phyloP scores from a whole-genome alignment of 1,140 invertebrate species.

The Micrasema minimum region DNA sequence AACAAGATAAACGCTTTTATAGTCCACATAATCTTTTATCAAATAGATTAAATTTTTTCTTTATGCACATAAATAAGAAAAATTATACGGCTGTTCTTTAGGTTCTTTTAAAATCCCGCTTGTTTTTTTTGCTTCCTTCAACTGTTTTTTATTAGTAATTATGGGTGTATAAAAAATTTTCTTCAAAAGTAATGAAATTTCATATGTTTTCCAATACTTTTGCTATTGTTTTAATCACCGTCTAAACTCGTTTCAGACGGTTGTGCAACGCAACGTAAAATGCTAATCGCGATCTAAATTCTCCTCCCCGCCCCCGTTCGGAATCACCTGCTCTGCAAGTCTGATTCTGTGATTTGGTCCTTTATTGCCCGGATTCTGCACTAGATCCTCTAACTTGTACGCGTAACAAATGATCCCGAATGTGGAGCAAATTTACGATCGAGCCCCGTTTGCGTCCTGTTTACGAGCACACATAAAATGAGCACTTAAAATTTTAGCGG shows the following conservation, averaged over 20 bases:
- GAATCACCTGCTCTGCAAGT: constrained; percentile 48
- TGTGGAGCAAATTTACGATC: constrained; percentile 25
- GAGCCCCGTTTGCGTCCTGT: constrained; percentile 15
- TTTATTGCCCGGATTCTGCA: constrained; percentile 34
- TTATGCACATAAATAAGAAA: too few species aligned
- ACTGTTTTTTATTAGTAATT: too few species aligned
- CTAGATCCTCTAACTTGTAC: not conserved
- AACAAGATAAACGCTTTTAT: too few species aligned
- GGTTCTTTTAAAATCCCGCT: too few species aligned
- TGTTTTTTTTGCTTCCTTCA: too few species aligned
- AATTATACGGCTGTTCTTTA: too few species aligned
- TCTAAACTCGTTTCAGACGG: not conserved
- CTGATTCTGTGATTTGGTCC: constrained; percentile 36
- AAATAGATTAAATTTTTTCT: too few species aligned
- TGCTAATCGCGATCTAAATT: constrained; percentile 36
- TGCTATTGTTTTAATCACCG: too few species aligned
- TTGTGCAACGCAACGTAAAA: constrained; percentile 24
- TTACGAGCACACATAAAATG: constrained; percentile 26
- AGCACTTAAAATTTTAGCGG: constrained; percentile 28
- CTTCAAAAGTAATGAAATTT: too few species aligned
- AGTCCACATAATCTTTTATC: too few species aligned
- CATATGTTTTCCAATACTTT: too few species aligned
- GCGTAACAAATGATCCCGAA: constrained; percentile 11
- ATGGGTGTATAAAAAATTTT: too few species aligned
- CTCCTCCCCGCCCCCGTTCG: constrained; percentile 37